A percentile compares a stretch with the other conserved stretches of the same genome.
These are phyloP conservation scores for Condylura cristata DNA, from an alignment of 2,113 vertebrate species.

Conservation along the genomic window DNA sequence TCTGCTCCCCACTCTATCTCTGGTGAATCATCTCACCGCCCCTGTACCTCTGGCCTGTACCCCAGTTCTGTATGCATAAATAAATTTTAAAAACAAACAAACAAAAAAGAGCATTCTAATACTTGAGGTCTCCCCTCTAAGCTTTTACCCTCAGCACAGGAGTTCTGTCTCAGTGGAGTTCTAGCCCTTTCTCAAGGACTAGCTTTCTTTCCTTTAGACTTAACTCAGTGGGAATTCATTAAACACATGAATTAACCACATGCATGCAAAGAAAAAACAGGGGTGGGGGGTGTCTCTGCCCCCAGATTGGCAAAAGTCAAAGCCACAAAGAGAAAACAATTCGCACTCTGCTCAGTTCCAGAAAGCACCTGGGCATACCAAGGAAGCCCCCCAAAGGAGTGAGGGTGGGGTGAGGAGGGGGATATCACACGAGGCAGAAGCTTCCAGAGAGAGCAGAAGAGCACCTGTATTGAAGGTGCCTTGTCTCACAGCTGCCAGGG, in stretches of 20 bases:
- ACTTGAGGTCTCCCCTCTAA: not conserved
- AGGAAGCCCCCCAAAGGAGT: not conserved
- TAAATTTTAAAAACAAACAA: too few species aligned
- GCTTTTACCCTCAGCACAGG: not conserved
- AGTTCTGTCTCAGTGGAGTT: not conserved
- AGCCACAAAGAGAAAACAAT: not conserved
- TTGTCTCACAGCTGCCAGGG: not conserved
- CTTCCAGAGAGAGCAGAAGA: not conserved
- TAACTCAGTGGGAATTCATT: not conserved
- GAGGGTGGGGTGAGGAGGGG: fast-evolving
- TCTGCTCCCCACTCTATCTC: too few species aligned
- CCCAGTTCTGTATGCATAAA: too few species aligned
- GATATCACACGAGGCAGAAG: not conserved
- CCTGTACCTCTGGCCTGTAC: too few species aligned
- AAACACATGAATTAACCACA: not conserved
- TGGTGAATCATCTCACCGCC: too few species aligned
- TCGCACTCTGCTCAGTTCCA: not conserved
- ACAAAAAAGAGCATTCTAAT: too few species aligned
- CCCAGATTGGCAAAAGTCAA: not conserved
- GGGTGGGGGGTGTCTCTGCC: not conserved
- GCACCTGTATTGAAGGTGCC: not conserved
- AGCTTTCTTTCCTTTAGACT: not conserved
- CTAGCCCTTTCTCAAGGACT: not conserved
- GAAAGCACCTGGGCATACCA: not conserved
- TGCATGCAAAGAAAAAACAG: not conserved